A percentile compares a stretch with the other conserved stretches of the same genome.
These are phyloP conservation scores for Clarias magur DNA, from an alignment of 2,113 vertebrate species.

Conservation along the genomic window DNA sequence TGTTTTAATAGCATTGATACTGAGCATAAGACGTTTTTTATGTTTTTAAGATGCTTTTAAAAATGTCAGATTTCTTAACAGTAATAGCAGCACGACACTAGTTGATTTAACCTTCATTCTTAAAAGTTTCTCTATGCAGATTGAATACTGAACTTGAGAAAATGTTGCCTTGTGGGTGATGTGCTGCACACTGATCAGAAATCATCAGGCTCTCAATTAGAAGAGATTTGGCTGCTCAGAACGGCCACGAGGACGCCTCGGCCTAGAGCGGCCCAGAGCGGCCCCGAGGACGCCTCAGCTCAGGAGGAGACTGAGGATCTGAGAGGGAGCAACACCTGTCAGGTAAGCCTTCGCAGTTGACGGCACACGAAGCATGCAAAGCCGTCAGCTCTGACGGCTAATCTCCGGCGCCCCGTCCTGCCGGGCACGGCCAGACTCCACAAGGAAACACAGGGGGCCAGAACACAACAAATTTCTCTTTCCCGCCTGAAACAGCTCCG, in stretches of 20 bases:
- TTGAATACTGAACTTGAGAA: conserved; percentile 18
- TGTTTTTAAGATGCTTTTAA: not conserved
- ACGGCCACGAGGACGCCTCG: conserved; percentile 39
- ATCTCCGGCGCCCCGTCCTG: conserved; percentile 66
- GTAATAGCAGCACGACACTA: not conserved
- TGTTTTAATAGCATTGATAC: conserved; percentile 11
- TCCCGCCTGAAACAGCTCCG: conserved; percentile 51
- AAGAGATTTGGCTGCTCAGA: conserved; percentile 52
- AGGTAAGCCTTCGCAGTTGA: conserved; percentile 73
- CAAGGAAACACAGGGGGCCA: conserved; percentile 54
- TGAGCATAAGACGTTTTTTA: not conserved
- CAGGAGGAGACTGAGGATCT: conserved; percentile 57
- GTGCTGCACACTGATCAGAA: conserved; percentile 45
- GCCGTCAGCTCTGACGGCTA: conserved; percentile 68
- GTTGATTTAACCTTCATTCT: conserved; percentile 11
- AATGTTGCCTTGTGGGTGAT: conserved; percentile 35
- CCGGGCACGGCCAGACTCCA: conserved; percentile 61
- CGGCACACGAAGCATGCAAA: conserved; percentile 64
- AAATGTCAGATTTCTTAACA: not conserved
- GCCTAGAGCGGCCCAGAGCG: conserved; percentile 35
- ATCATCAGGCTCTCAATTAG: conserved; percentile 61
- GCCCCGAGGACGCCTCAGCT: conserved; percentile 44
- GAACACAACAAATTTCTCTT: conserved; percentile 43
- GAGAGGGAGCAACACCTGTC: conserved; percentile 77
- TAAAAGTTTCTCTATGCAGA: conserved; percentile 44